Evolutionary conservation across 2,888 invertebrate species (phyloP).

Genomic region (Pandemis corylana): DNA sequence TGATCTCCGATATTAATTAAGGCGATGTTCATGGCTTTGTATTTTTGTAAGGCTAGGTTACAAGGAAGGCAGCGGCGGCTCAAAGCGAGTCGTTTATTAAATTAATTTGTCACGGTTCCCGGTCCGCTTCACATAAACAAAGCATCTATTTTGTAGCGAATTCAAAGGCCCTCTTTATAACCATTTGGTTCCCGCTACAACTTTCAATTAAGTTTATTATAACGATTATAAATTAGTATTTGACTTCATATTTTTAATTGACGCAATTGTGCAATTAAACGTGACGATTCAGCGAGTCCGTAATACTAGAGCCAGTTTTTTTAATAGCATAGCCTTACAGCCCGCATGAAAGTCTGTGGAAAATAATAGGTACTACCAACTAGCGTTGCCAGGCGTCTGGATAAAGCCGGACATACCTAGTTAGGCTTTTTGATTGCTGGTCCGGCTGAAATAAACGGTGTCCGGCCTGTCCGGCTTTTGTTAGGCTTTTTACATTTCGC

Average conservation of each 20-base stretch:
- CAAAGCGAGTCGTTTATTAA: slow-evolving; percentile 51
- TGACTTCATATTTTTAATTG: slow-evolving; percentile 9
- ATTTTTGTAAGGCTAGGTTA: slow-evolving; percentile 27
- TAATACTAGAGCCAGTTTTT: neutral
- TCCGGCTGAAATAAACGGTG: too few relatives aligned
- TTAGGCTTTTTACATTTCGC: too few relatives aligned
- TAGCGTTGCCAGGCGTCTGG: too few relatives aligned
- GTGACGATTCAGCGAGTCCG: neutral
- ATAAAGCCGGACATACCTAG: too few relatives aligned
- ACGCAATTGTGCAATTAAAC: neutral
- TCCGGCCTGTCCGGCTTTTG: too few relatives aligned
- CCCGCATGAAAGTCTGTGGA: too few relatives aligned
- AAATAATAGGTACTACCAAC: too few relatives aligned
- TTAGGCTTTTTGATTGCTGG: too few relatives aligned
- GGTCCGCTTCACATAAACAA: slow-evolving; percentile 48
- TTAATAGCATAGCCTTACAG: too few relatives aligned
- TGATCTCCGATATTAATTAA: slow-evolving; percentile 5
- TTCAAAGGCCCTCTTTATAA: slow-evolving; percentile 42
- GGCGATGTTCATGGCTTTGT: slow-evolving; percentile 23
- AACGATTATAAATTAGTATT: slow-evolving; percentile 12
- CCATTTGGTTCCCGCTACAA: slow-evolving; percentile 16
- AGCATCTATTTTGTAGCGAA: slow-evolving; percentile 48
- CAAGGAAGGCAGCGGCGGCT: slow-evolving; percentile 36
- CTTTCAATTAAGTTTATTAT: slow-evolving; percentile 27
- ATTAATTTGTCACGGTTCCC: slow-evolving; percentile 52